phyloP scores from a whole-genome alignment of 2,113 vertebrate species.

The Martes martes region DNA sequence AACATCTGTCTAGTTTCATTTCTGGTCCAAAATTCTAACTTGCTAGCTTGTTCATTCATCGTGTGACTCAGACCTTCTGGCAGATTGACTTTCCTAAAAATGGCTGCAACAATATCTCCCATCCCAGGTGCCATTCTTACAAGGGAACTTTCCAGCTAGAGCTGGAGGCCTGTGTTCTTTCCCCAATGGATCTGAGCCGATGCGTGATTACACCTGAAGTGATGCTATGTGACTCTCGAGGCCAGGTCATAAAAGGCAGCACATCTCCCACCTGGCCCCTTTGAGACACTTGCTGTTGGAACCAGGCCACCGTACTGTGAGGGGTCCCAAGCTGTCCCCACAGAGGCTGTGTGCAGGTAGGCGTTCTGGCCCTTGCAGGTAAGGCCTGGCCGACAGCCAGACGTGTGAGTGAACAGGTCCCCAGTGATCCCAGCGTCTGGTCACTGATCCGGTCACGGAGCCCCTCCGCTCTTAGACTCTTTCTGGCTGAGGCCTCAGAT shows the following conservation, averaged over 20 bases:
- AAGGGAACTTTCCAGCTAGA: not conserved
- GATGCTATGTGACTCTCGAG: not conserved
- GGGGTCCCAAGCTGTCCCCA: not conserved
- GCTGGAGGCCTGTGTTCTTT: not conserved
- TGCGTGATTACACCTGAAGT: not conserved
- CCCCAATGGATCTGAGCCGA: not conserved
- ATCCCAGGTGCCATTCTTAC: not conserved
- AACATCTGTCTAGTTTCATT: not conserved
- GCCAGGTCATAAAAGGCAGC: too few relatives aligned
- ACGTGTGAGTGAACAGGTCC: not conserved
- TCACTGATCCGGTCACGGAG: not conserved
- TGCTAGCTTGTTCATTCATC: not conserved
- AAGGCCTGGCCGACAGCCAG: not conserved
- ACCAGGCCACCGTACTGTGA: not conserved
- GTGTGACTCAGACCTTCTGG: not conserved
- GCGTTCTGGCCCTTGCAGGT: not conserved
- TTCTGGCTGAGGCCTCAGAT: not conserved
- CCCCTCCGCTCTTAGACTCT: not conserved
- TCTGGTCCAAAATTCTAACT: not conserved
- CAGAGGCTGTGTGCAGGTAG: accelerated
- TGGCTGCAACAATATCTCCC: not conserved
- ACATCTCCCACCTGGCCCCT: not conserved
- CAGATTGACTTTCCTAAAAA: not conserved
- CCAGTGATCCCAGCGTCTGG: not conserved
- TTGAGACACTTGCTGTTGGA: not conserved